phyloP scores from a whole-genome alignment of 2,797 vertebrate species.

The Mormyrus hasselquistii region DNA sequence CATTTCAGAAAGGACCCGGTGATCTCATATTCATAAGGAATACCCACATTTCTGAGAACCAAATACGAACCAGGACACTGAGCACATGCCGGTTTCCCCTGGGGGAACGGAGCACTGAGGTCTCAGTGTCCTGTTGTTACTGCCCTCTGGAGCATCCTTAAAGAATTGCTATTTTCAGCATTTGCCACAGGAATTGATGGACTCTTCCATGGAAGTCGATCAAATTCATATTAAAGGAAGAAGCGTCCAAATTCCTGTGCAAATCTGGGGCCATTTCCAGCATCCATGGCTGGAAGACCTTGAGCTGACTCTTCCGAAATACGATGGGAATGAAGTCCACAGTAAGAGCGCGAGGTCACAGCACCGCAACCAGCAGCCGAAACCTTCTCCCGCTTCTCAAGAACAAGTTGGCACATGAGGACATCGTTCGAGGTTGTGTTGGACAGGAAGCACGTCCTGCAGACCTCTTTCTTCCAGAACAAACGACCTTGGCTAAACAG shows the following conservation, averaged over 20 bases:
- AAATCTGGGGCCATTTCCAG: not conserved
- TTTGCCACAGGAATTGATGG: not conserved
- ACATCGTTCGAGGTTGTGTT: not conserved
- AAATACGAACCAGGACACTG: not conserved
- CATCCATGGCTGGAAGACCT: not conserved
- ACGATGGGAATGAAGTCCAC: not conserved
- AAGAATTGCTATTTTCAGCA: not conserved
- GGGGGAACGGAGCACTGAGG: not conserved
- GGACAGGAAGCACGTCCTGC: not conserved
- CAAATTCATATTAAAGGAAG: not conserved
- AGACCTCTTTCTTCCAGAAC: not conserved
- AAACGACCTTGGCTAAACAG: not conserved
- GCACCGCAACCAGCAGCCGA: not conserved
- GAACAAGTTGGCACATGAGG: not conserved
- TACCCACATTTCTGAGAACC: not conserved
- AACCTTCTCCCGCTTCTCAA: not conserved
- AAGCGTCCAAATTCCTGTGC: not conserved
- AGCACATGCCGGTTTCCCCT: not conserved
- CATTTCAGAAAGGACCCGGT: not conserved
- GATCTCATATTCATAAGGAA: not conserved
- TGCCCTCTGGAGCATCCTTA: not conserved
- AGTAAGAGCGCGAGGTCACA: not conserved
- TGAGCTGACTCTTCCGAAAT: not conserved
- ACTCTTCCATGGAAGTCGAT: not conserved
- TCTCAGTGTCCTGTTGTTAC: not conserved